Evolutionary conservation across 2,797 vertebrate species (phyloP).

Genomic region (Liasis olivaceus): DNA sequence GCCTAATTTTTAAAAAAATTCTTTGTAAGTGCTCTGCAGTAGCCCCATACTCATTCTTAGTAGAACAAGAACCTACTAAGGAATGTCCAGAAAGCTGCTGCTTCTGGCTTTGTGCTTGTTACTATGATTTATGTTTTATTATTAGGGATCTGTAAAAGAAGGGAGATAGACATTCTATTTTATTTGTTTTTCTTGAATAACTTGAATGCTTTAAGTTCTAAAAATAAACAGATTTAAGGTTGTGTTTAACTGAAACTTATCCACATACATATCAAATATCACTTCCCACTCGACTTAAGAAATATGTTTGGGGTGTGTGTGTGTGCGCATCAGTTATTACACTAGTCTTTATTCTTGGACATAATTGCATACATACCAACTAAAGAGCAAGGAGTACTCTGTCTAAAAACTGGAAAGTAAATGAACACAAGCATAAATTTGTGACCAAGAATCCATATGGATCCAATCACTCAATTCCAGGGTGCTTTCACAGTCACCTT

Average conservation of each 20-base stretch:
- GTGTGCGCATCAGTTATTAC: neutral
- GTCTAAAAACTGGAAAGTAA: neutral
- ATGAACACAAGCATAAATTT: neutral
- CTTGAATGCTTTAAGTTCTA: neutral
- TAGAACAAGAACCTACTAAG: neutral
- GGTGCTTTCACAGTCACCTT: neutral
- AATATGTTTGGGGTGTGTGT: neutral
- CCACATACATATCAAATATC: neutral
- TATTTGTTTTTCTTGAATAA: neutral
- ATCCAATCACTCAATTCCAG: neutral
- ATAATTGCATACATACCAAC: neutral
- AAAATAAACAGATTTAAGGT: neutral
- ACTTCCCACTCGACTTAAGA: neutral
- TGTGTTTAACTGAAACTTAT: neutral
- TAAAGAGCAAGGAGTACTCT: neutral
- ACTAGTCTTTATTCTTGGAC: neutral
- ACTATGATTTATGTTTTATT: neutral
- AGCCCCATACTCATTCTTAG: neutral
- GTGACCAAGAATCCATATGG: neutral
- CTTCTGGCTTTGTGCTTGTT: neutral
- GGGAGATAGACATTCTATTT: neutral
- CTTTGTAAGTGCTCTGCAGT: neutral
- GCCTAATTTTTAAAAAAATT: neutral
- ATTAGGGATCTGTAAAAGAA: neutral
- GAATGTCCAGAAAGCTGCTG: neutral